Conservation (phyloP, 2,888 invertebrate genomes). For the Hydrotaea cyrtoneurina region DNA sequence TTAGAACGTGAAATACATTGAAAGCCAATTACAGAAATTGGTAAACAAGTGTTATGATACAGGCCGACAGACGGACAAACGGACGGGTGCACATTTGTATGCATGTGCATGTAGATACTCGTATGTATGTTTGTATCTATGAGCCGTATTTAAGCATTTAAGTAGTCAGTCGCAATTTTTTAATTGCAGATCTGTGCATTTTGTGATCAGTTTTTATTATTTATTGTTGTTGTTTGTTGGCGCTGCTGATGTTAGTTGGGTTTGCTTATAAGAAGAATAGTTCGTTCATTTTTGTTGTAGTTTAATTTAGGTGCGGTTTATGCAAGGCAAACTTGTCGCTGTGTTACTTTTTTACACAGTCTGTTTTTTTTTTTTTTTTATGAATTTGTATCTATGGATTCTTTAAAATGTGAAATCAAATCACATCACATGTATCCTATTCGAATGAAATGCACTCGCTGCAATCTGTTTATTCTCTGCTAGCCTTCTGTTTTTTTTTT, state of each 20-base stretch:
- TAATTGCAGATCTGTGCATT: slow-evolving; percentile 63
- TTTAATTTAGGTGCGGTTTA: slow-evolving; percentile 67
- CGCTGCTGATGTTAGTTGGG: slow-evolving; percentile 1
- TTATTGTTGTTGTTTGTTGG: not conserved
- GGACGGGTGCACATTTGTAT: not conserved
- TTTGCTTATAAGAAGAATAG: slow-evolving; percentile 43
- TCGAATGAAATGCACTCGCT: not conserved
- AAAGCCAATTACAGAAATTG: too few species aligned
- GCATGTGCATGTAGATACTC: too few species aligned
- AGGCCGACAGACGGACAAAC: not conserved
- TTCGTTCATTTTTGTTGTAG: not conserved
- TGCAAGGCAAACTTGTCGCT: slow-evolving; percentile 65
- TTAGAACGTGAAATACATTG: too few species aligned
- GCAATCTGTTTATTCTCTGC: not conserved
- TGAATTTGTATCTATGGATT: slow-evolving; percentile 60
- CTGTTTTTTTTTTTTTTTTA: not conserved
- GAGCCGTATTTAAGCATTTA: slow-evolving; percentile 17
- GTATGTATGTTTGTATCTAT: not conserved
- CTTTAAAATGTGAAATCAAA: slow-evolving; percentile 64
- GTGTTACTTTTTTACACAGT: slow-evolving; percentile 13
- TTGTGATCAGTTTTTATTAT: slow-evolving; percentile 59
- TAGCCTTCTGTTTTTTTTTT: slow-evolving; percentile 43
- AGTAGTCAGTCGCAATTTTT: slow-evolving; percentile 64
- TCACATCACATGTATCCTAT: slow-evolving; percentile 53
- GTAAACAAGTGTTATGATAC: too few species aligned